Base-by-base conservation (phyloP, 64 coral and sea anemone genomes). In the Cladopsammia gracilis region DNA sequence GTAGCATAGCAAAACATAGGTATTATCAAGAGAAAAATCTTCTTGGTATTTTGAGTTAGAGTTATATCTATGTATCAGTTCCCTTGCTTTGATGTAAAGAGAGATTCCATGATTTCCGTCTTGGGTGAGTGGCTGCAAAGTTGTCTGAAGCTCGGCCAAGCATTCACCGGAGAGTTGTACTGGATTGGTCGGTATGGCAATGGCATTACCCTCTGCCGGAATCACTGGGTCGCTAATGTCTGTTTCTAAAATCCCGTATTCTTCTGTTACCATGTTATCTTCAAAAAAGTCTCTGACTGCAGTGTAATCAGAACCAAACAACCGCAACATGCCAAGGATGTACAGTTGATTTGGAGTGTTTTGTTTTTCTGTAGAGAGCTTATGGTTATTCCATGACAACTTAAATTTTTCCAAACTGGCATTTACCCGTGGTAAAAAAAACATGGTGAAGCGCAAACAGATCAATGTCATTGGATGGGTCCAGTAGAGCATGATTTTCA, bases 381-480 rank as follows among this genome's bases (percentile, higher is more conserved):
- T 92, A 24, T 92, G 90, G 14, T 85, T 92, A 69, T 92, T 92
- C 79, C 90, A 92, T 49, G 49, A 54, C 18, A 15, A 15, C 48
- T 81, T 56, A 48, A 48, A 81, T 18, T 81, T 48, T 11, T 19
- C 19, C 43, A 81, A 53, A 81, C 51, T 48, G 23, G 10, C 19
- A 53, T 81, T 81, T 86, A 86, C 68, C 50, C 65, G 64, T n/a
- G 83, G 83, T 48, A 86, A 47, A 62, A 70, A 86, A n/a, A 86
- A 86, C 16, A 25, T 67, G n/a, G 23, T 88, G 85, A 14, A 88
- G 69, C 7, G 85, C 49, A 59, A 71, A 70, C 46, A 88, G 10
- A 50, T 88, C 70, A 3, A 20, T 73, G 1, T 88, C 85, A 72
- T 66, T 88, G 25, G 56, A 18, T n/a, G 25, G 6, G 25, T 88